Conservation (phyloP, 2,888 invertebrate genomes). For the Calameuta pallipes region DNA sequence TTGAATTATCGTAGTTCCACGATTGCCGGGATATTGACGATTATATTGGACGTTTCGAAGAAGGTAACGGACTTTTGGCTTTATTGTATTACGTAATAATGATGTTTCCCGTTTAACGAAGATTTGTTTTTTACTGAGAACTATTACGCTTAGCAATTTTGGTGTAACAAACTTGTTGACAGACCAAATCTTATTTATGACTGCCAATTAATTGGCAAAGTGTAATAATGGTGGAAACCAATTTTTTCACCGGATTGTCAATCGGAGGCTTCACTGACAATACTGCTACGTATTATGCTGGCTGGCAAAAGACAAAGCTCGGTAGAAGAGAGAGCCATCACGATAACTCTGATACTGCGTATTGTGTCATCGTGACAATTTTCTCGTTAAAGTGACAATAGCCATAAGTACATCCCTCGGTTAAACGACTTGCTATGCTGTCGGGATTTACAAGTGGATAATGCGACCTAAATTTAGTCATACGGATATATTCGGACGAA, state of each 20-base stretch:
- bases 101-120: not conserved
- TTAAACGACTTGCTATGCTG: slow-evolving; percentile 37
- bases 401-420: slow-evolving; percentile 48
- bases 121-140: not conserved
- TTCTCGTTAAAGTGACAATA: slow-evolving; percentile 57
- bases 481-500: slow-evolving; percentile 32
- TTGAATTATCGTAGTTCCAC: not conserved
- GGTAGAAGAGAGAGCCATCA: slow-evolving; percentile 18
- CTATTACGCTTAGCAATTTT: not conserved
- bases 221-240: not conserved
- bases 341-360: slow-evolving; percentile 30
- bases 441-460: slow-evolving; percentile 56
- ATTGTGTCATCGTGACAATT: slow-evolving; percentile 54
- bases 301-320: not conserved
- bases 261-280: not conserved
- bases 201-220: not conserved
- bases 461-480: slow-evolving; percentile 58
- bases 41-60: not conserved
- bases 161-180: not conserved
- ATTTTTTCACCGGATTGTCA: not conserved
- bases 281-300: not conserved
- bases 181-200: too few species aligned
- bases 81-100: not conserved
- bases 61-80: not conserved
- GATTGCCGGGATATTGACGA: not conserved